phyloP scores from a whole-genome alignment of 2,888 invertebrate species.

The Oligia latruncula region DNA sequence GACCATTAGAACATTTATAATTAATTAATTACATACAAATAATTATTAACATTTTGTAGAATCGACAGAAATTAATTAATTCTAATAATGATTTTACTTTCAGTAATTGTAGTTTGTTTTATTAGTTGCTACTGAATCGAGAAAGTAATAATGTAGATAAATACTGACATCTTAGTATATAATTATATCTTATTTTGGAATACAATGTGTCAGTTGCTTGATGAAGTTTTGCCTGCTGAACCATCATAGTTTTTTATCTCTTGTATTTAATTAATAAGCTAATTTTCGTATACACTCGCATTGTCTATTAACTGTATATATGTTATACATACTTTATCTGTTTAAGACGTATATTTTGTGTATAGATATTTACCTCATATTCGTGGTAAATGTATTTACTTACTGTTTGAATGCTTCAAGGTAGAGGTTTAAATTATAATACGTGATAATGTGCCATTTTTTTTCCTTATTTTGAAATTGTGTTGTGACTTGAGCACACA shows the following conservation, averaged over 20 bases:
- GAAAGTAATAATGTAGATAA: constrained; percentile 51
- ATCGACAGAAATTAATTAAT: constrained; percentile 29
- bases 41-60: constrained; percentile 47
- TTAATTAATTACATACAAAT: constrained; percentile 29
- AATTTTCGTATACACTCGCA: constrained; percentile 23
- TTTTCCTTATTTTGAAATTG: constrained; percentile 1
- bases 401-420: constrained; percentile 36
- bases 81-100: constrained; percentile 37
- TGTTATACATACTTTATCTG: constrained; percentile 28
- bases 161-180: constrained; percentile 9
- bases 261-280: constrained; percentile 37
- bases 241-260: constrained; percentile 35
- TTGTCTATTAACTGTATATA: constrained; percentile 60
- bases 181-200: constrained; percentile 16
- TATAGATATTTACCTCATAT: constrained; percentile 34
- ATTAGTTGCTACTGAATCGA: constrained; percentile 34
- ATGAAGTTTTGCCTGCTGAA: constrained; percentile 38
- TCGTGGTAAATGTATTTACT: constrained; percentile 25
- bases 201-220: constrained; percentile 50
- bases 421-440: constrained; percentile 27
- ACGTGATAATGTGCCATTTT: constrained; percentile 5
- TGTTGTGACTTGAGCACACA: background rate
- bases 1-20: constrained; percentile 46
- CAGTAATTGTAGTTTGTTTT: constrained; percentile 45
- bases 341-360: constrained; percentile 49